A percentile compares a stretch with the other conserved stretches of the same genome.
phyloP scores from a whole-genome alignment of 2,888 invertebrate species.

The Amphipyra berbera region DNA sequence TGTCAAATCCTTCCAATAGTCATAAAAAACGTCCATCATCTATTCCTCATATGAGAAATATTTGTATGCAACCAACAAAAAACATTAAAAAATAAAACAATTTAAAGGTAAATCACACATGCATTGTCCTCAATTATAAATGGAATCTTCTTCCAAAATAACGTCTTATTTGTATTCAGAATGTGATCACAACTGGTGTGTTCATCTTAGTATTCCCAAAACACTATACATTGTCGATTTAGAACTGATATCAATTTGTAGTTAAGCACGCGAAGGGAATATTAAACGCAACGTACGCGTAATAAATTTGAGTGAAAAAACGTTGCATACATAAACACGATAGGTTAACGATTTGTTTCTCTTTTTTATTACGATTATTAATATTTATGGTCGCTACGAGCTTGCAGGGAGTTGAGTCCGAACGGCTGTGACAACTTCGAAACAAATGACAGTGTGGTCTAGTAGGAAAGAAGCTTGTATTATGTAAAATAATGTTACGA shows the following conservation, averaged over 20 bases:
- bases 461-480: conserved; percentile 40
- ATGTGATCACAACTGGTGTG: conserved; percentile 67
- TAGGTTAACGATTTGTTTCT: conserved; percentile 58
- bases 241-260: conserved; percentile 87
- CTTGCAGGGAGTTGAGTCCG: conserved; percentile 43
- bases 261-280: conserved; percentile 74
- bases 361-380: conserved; percentile 59
- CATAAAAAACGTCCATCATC: conserved; percentile 5
- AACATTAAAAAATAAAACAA: conserved; percentile 27
- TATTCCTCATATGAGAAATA: conserved; percentile 22
- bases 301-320: conserved; percentile 61
- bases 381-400: conserved; percentile 55
- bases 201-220: conserved; percentile 78
- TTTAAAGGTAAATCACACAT: conserved; percentile 59
- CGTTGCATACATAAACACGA: conserved; percentile 55
- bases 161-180: conserved; percentile 76
- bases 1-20: conserved; percentile 36
- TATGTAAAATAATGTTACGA: conserved; percentile 31
- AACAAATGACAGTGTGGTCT: conserved; percentile 38
- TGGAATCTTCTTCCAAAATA: conserved; percentile 66
- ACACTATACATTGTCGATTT: conserved; percentile 76
- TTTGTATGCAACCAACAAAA: conserved; percentile 42
- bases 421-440: conserved; percentile 35
- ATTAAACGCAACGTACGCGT: conserved; percentile 64
- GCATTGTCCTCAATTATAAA: conserved; percentile 58